Conservation (phyloP, 2,113 vertebrate genomes). For the Daphoenositta chrysoptera region DNA sequence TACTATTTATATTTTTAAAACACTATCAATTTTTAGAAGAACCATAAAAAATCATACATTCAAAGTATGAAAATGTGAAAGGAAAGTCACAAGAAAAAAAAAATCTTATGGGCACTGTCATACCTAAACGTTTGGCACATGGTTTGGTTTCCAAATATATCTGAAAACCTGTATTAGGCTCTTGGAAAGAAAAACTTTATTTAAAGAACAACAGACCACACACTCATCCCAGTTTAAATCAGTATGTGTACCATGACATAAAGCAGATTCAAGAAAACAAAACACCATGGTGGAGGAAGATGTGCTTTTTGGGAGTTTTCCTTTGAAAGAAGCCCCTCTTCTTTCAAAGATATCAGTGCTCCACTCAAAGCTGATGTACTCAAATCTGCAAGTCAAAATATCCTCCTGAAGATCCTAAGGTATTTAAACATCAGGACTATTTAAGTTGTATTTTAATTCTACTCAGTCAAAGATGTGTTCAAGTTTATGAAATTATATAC, state of each 20-base stretch:
- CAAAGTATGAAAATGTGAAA: neutral
- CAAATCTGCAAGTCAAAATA: neutral
- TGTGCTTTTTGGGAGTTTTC: neutral
- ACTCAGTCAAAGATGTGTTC: neutral
- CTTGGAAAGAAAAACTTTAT: neutral
- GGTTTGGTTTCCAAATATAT: neutral
- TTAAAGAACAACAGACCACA: neutral
- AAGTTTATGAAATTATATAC: neutral
- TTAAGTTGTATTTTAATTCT: neutral
- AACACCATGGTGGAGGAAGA: neutral
- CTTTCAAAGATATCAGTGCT: neutral
- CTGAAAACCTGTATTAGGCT: neutral
- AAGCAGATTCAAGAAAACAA: neutral
- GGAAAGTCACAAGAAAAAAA: neutral
- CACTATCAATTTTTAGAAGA: neutral
- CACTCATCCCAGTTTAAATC: neutral
- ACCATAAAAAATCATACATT: neutral
- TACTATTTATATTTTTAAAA: too few relatives aligned
- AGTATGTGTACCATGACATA: neutral
- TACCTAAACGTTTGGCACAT: neutral
- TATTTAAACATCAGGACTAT: neutral
- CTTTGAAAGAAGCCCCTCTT: neutral
- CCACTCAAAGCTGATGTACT: neutral
- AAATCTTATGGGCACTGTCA: neutral
- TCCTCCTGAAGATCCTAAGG: neutral